phyloP scores from a whole-genome alignment of 2,888 invertebrate genomes.

The Apodemia mormo region DNA sequence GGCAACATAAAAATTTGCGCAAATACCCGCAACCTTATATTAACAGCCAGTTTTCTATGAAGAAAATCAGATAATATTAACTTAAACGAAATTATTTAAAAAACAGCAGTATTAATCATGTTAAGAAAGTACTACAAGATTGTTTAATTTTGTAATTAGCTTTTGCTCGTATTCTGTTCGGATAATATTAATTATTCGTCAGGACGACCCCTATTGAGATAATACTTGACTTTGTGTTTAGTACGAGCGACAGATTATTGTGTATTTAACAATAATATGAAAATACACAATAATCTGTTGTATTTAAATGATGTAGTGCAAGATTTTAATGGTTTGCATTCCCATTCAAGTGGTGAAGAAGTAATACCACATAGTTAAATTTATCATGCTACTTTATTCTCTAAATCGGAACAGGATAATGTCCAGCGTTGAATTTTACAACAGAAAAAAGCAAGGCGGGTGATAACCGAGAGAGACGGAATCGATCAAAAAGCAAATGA shows the following conservation, averaged over 20 bases:
- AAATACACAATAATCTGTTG: too few species aligned
- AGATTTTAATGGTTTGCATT: too few species aligned
- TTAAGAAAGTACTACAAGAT: neutral
- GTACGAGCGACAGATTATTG: neutral
- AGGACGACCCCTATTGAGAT: neutral
- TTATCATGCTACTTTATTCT: too few species aligned
- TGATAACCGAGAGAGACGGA: too few species aligned
- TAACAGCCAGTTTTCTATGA: neutral
- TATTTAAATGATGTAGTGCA: too few species aligned
- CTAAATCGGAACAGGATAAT: too few species aligned
- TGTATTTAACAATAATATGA: too few species aligned
- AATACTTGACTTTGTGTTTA: neutral
- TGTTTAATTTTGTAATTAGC: conserved; percentile 13
- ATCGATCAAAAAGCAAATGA: too few species aligned
- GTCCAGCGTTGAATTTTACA: too few species aligned
- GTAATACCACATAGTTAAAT: too few species aligned
- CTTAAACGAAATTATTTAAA: neutral
- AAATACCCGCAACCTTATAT: neutral
- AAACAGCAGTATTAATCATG: neutral
- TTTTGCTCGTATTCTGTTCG: neutral
- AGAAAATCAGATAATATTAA: neutral
- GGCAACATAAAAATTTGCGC: neutral
- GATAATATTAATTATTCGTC: conserved; percentile 12
- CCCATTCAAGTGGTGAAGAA: too few species aligned
- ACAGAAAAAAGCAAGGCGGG: too few species aligned